Evolutionary conservation across 2,113 vertebrate species (phyloP).

Genomic region (Pampusana beccarii): DNA sequence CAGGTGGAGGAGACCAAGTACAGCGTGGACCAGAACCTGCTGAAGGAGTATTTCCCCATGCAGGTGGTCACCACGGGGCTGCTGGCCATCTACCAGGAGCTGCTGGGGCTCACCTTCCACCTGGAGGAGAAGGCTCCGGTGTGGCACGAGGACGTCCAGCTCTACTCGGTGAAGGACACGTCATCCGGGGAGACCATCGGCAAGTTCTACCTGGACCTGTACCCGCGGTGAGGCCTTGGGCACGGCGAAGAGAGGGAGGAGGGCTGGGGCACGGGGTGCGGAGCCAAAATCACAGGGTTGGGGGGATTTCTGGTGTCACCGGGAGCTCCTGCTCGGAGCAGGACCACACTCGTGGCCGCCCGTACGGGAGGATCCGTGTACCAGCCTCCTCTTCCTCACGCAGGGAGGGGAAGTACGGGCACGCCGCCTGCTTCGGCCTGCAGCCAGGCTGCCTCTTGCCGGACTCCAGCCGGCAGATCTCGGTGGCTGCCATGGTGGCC

Average conservation of each 20-base stretch:
- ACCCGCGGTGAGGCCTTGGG: slow-evolving; percentile 82
- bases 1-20: slow-evolving; percentile 97
- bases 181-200: slow-evolving; percentile 79
- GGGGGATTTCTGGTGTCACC: neutral
- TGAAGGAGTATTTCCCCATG: slow-evolving; percentile 98
- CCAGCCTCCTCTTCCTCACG: neutral
- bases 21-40: slow-evolving; percentile 91
- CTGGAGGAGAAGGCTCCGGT: slow-evolving; percentile 79
- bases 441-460: slow-evolving; percentile 91
- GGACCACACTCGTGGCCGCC: neutral
- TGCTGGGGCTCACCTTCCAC: slow-evolving; percentile 88
- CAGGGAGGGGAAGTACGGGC: slow-evolving; percentile 96
- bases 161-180: slow-evolving; percentile 85
- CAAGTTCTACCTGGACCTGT: slow-evolving; percentile 96
- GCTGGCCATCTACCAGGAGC: slow-evolving; percentile 93
- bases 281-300: neutral
- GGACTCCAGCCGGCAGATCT: slow-evolving; percentile 84
- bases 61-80: slow-evolving; percentile 93
- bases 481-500: slow-evolving; percentile 95
- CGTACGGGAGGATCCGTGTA: neutral
- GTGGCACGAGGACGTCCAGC: slow-evolving; percentile 92
- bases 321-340: neutral
- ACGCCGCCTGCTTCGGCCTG: slow-evolving; percentile 95
- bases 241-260: fast-evolving
- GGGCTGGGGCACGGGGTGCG: neutral